Percentiles rank a stretch among this genome's conserved stretches.
Evolutionary conservation across 2,888 invertebrate species (phyloP).

Genomic region (Megalurothrips usitatus): DNA sequence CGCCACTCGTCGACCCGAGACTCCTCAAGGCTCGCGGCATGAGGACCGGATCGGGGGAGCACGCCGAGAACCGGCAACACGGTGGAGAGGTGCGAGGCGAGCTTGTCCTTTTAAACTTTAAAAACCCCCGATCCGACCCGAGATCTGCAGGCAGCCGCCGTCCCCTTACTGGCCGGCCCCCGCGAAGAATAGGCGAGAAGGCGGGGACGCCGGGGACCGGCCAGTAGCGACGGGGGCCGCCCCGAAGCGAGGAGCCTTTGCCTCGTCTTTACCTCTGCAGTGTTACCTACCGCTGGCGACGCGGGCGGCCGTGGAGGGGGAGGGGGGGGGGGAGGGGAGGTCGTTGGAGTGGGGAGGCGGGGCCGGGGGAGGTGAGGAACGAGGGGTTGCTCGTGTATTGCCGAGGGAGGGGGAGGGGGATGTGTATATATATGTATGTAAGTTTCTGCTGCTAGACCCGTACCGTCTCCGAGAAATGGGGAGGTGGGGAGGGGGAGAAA

Average conservation of each 20-base stretch:
- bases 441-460: background rate
- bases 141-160: background rate
- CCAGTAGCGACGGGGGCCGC: background rate
- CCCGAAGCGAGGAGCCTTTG: background rate
- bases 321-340: background rate
- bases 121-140: background rate
- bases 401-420: background rate
- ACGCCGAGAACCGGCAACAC: too few species aligned
- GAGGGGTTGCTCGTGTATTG: background rate
- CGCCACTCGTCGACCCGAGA: too few species aligned
- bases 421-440: too few species aligned
- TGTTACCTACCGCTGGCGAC: background rate
- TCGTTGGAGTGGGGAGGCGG: background rate
- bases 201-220: background rate
- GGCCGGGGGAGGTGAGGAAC: background rate
- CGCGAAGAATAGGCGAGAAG: slow-evolving; percentile 14
- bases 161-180: background rate
- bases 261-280: background rate
- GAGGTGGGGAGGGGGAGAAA: background rate
- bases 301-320: background rate
- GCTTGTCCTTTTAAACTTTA: slow-evolving; percentile 15
- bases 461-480: background rate
- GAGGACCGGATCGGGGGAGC: too few species aligned
- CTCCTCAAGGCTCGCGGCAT: too few species aligned
- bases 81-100: too few species aligned